Evolutionary conservation across 2,888 invertebrate genomes (phyloP).

Genomic region (Conchocele bisecta): DNA sequence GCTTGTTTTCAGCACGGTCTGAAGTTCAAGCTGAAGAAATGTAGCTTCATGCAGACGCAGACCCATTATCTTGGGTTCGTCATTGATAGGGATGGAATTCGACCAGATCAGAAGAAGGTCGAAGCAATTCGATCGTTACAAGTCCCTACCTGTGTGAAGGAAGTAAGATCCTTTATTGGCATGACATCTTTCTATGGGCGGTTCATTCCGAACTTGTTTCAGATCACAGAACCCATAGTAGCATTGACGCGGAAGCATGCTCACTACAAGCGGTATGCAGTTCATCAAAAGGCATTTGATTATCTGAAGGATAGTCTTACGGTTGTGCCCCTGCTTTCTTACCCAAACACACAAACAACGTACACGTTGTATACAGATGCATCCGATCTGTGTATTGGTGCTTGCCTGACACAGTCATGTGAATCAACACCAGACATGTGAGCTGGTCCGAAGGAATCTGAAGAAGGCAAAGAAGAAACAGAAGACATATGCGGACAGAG

Average conservation of each 20-base stretch:
- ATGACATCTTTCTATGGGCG: conserved; percentile 19
- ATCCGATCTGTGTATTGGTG: conserved; percentile 10
- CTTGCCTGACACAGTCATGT: conserved; percentile 6
- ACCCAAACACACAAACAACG: conserved; percentile 1
- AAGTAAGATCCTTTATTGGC: conserved; percentile 20
- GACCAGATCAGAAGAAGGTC: conserved; percentile 25
- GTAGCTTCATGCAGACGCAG: conserved; percentile 34
- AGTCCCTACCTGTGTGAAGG: conserved; percentile 19
- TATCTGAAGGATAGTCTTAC: conserved; percentile 6
- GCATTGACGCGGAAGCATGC: conserved; percentile 19
- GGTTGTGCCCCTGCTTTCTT: not conserved
- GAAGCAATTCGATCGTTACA: conserved; percentile 25
- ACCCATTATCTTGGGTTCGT: conserved; percentile 37
- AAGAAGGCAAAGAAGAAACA: conserved; percentile 41
- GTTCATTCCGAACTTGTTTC: conserved; percentile 40
- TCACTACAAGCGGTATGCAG: conserved; percentile 1
- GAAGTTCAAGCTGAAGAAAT: conserved; percentile 38
- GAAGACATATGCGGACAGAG: conserved; percentile 39
- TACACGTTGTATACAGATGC: conserved; percentile 20
- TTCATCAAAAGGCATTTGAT: conserved; percentile 15
- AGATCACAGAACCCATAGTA: conserved; percentile 29
- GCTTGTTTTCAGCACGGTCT: conserved; percentile 19
- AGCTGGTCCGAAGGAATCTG: conserved; percentile 19
- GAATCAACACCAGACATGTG: conserved; percentile 47
- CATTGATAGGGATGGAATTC: conserved; percentile 30